Conservation (phyloP, 2,888 invertebrate genomes). For the Yponomeuta cagnagella region DNA sequence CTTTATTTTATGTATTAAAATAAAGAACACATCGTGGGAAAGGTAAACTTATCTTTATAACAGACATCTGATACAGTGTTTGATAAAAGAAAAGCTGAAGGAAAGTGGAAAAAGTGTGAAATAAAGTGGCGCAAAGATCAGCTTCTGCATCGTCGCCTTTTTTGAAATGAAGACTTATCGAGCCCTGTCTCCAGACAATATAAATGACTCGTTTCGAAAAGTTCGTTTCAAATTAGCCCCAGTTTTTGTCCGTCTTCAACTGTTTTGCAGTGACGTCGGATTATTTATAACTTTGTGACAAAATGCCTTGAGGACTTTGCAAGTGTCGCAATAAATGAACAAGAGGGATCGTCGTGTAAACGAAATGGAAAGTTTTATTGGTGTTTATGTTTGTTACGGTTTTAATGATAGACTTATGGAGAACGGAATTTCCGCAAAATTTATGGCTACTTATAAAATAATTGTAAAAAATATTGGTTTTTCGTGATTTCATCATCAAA, state of each 20-base stretch:
- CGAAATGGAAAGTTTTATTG: not conserved
- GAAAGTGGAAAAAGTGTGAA: too few relatives aligned
- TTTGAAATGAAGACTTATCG: not conserved
- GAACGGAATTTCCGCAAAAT: too few relatives aligned
- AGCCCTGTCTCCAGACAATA: not conserved
- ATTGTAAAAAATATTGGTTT: too few relatives aligned
- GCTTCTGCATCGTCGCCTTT: not conserved
- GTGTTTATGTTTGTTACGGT: not conserved
- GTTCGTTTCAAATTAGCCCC: not conserved
- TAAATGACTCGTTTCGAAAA: not conserved
- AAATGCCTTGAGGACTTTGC: not conserved
- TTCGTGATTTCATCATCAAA: too few relatives aligned
- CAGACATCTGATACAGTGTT: too few relatives aligned
- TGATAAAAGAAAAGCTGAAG: too few relatives aligned
- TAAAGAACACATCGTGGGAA: too few relatives aligned
- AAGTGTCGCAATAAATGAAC: conserved; percentile 1
- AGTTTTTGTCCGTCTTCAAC: not conserved
- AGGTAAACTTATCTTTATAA: too few relatives aligned
- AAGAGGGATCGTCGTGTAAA: not conserved
- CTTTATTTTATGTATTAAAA: too few relatives aligned
- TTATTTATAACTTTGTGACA: not conserved
- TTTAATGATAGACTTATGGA: not conserved
- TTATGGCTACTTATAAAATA: too few relatives aligned
- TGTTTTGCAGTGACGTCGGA: not conserved
- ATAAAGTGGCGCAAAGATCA: not conserved